These are phyloP conservation scores for Aphelenchoides fujianensis DNA, from an alignment of 1,140 invertebrate species.

Conservation along the genomic window DNA sequence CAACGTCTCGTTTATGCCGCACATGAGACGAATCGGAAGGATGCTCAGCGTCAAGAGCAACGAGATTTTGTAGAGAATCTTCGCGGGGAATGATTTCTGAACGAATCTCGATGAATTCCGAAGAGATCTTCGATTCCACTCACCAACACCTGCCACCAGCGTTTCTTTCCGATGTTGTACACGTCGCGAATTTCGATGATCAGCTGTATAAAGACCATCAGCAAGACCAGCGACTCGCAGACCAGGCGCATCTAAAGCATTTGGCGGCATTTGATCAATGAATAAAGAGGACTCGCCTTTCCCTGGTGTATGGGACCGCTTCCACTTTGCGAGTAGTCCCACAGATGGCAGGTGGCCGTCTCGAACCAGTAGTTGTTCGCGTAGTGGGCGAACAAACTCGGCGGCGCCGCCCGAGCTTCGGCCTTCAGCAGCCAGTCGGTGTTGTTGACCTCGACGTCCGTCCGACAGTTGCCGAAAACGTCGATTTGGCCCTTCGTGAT, in stretches of 20 bases:
- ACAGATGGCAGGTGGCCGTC: not conserved
- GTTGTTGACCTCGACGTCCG: not conserved
- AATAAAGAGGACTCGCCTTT: not conserved
- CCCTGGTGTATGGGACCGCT: not conserved
- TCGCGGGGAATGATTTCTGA: slow-evolving; percentile 76
- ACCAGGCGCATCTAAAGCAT: slow-evolving; percentile 39
- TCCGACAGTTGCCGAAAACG: not conserved
- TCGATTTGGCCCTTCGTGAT: not conserved
- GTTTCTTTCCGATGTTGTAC: slow-evolving; percentile 44
- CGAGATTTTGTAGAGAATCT: slow-evolving; percentile 88
- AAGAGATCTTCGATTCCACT: too few species aligned
- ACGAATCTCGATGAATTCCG: not conserved
- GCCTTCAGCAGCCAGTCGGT: not conserved
- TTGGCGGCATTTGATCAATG: not conserved
- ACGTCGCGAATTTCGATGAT: slow-evolving; percentile 49
- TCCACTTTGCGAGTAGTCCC: slow-evolving; percentile 3
- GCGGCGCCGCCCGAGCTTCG: not conserved
- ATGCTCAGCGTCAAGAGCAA: slow-evolving; percentile 67
- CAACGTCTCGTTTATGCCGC: slow-evolving; percentile 67
- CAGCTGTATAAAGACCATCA: slow-evolving; percentile 40
- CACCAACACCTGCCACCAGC: slow-evolving; percentile 60
- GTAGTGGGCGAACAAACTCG: not conserved
- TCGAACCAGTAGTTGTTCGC: not conserved
- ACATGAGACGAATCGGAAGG: slow-evolving; percentile 77
- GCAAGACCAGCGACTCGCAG: slow-evolving; percentile 43